phyloP scores from a whole-genome alignment of 1,140 invertebrate species.

The Drosophila bocqueti region DNA sequence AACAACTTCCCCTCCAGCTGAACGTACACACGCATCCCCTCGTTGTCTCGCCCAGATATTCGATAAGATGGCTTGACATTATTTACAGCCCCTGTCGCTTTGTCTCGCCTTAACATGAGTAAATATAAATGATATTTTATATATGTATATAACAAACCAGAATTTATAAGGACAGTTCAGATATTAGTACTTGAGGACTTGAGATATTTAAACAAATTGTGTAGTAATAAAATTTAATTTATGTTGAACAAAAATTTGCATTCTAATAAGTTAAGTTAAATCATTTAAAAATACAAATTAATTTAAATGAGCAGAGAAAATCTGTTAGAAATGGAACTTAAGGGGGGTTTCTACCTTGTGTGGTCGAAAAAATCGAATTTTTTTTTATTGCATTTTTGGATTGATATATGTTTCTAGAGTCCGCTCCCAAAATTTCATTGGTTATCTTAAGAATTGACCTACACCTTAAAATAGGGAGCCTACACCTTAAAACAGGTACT shows the following conservation, averaged over 20 bases:
- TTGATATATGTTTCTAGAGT: too few relatives aligned
- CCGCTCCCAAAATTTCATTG: too few relatives aligned
- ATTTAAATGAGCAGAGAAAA: background rate
- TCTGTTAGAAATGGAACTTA: background rate
- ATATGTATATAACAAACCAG: constrained; percentile 8
- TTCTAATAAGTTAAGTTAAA: background rate
- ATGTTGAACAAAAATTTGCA: background rate
- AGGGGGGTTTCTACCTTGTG: too few relatives aligned
- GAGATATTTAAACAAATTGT: background rate
- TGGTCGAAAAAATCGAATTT: too few relatives aligned
- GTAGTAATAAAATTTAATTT: background rate
- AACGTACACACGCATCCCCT: constrained; percentile 1
- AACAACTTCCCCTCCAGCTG: constrained; percentile 36
- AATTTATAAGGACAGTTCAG: constrained; percentile 1
- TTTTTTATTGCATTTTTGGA: too few relatives aligned
- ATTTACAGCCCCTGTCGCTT: constrained; percentile 55
- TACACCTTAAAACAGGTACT: too few relatives aligned
- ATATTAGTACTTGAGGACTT: background rate
- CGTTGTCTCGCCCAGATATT: constrained; percentile 6
- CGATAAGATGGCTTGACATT: constrained; percentile 55
- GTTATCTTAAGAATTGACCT: too few relatives aligned
- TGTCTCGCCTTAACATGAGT: constrained; percentile 53
- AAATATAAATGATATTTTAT: constrained; percentile 31
- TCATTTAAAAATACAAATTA: background rate
- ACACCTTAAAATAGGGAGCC: too few relatives aligned